Base-by-base conservation (phyloP, 35 echinoderm and acorn worm species). In the Heliocidaris erythrogramma region DNA sequence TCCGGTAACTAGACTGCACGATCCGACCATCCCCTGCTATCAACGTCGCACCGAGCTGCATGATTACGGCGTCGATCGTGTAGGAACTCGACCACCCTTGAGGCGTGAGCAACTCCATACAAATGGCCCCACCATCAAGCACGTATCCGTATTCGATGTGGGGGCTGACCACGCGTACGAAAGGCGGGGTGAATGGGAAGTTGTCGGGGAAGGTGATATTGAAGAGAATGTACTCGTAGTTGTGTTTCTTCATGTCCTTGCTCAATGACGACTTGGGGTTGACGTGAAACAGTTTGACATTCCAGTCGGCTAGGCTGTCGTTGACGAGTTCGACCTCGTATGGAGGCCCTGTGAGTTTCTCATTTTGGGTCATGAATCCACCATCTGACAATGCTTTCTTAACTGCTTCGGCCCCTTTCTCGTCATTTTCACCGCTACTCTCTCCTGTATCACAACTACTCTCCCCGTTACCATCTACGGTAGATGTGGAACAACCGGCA, bases 31-130 rank as follows among this genome's bases (percentile, higher is more conserved):
- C 93, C 24, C 95, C 95, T 8, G 95, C 95, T 7, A 96, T 87
- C 9, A 96, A 31, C 16, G 95, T 96, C 30, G 95, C 95, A 53
- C 95, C 95, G 56, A 96, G 93, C 47, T 96, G 95, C 95, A 96
- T 42, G 30, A 96, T 94, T 11, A 96, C 92, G 12, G 95, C 95
- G 49, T 96, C 95, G 21, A 94, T 90, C 13, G 95, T 96, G 93
- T 96, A 96, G 4, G 93, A 84, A 59, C 95, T 96, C 5, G 95
- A 96, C 95, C 95, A 96, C 14, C 95, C 95, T 11, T 94, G 69
- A 1, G 95, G 95, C 7, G 95, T 96, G 29, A 96, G 86, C 27
- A 96, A 87, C 32, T 96, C 95, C 95, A 96, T 96, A 49, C 95
- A 96, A n/a, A 96, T 96, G 50, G 95, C 95, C 8, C 95, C 95